These are phyloP conservation scores for Opisthocomus hoazin DNA, from an alignment of 2,113 vertebrate species.

Conservation along the genomic window DNA sequence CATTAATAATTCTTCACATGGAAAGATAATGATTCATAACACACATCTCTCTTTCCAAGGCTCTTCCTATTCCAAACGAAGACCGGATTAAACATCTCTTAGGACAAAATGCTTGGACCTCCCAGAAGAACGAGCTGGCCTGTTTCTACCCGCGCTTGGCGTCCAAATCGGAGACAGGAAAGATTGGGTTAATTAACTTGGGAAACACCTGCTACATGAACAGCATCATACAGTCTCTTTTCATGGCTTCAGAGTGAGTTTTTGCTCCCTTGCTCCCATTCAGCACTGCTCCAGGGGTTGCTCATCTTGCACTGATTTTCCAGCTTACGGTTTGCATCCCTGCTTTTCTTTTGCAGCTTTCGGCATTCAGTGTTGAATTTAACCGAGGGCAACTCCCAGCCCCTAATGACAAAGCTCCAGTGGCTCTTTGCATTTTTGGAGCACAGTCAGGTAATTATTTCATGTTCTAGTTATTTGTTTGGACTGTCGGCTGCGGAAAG, in stretches of 20 bases:
- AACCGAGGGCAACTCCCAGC: slow-evolving; percentile 76
- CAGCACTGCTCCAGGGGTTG: background rate
- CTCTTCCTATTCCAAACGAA: slow-evolving; percentile 77
- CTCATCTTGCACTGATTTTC: background rate
- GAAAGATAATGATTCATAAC: background rate
- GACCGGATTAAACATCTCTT: slow-evolving; percentile 80
- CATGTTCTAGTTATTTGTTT: slow-evolving; percentile 60
- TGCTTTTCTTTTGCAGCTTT: slow-evolving; percentile 68
- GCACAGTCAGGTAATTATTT: slow-evolving; percentile 79
- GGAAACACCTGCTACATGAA: slow-evolving; percentile 86
- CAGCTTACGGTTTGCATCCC: background rate
- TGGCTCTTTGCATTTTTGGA: slow-evolving; percentile 83
- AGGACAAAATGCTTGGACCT: slow-evolving; percentile 81
- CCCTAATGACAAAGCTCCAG: slow-evolving; percentile 82
- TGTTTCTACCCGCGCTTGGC: slow-evolving; percentile 76
- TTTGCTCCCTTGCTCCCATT: background rate
- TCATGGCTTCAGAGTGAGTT: slow-evolving; percentile 83
- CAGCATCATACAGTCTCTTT: slow-evolving; percentile 81
- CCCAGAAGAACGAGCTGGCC: slow-evolving; percentile 77
- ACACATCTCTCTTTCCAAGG: slow-evolving; percentile 47
- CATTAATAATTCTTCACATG: background rate
- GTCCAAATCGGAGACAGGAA: slow-evolving; percentile 80
- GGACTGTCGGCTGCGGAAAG: slow-evolving; percentile 45
- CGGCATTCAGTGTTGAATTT: slow-evolving; percentile 77
- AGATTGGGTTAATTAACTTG: slow-evolving; percentile 80